Conservation (phyloP, 2,888 invertebrate species). For the Resseliella maxima region DNA sequence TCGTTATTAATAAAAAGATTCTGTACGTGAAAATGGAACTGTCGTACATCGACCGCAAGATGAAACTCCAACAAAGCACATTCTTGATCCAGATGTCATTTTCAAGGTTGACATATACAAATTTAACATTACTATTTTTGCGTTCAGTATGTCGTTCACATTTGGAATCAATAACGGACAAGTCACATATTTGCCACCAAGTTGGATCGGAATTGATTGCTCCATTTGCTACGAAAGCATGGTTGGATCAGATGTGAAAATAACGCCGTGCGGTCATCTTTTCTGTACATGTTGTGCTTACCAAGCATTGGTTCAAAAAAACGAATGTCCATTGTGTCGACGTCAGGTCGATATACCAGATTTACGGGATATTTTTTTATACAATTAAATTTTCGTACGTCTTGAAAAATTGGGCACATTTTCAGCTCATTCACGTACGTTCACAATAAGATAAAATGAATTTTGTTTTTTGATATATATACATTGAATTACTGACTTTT, state of each 20-base stretch:
- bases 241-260: neutral
- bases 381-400: too few relatives aligned
- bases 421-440: neutral
- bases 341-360: neutral
- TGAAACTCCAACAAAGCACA: neutral
- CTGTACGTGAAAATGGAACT: neutral
- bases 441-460: neutral
- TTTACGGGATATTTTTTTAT: neutral
- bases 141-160: neutral
- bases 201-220: neutral
- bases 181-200: neutral
- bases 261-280: neutral
- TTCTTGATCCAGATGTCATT: neutral
- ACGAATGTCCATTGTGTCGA: neutral
- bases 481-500: too few relatives aligned
- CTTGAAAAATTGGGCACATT: too few relatives aligned
- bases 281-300: neutral
- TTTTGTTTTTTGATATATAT: too few relatives aligned
- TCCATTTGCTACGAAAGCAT: neutral
- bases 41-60: neutral
- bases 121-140: neutral
- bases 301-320: neutral
- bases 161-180: neutral
- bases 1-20: neutral
- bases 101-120: neutral